Evolutionary conservation across 2,888 invertebrate genomes (phyloP), one percentile per base, ranked within the genome.

Genomic region (Phorcus lineatus): DNA sequence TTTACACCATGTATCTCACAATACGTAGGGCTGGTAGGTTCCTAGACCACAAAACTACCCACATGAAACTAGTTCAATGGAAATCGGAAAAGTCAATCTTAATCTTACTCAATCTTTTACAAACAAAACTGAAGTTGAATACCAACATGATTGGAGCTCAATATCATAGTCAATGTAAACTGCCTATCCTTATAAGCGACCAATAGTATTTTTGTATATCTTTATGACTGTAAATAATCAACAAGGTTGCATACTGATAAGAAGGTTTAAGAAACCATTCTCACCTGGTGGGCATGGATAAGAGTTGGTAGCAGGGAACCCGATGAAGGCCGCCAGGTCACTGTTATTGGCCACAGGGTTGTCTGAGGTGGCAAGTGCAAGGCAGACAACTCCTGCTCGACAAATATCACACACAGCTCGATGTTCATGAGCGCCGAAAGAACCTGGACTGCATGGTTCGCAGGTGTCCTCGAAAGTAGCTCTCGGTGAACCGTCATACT

Each of bases 361-460:
- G 79, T 92, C 92, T 1, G 91, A 89, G 1, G 90, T 91, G 1
- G 92, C 90, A 36, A 79, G 80, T 13, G 83, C 86, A 62, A 88
- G 83, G 81, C 92, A 92, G 62, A 92, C 92, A 57, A 92, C 91
- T 22, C 92, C 92, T 7, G 92, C 90, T n/a, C 90, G 85, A 83
- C 92, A 92, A 6, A 89, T 86, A 16, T 81, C 70, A 86, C 92
- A 92, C 11, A 85, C 85, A 16, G 85, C 83, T 4, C 92, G 87
- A 77, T 90, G 85, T 16, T 87, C 82, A 22, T 91, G 85, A 31
- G 89, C 89, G 22, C 92, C 92, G 84, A 89, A 92, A 36, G 86
- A 88, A 24, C 92, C 92, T 0, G 91, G 89, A 22, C 83, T 84
- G 80, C 92, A 92, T 0, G 91, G 90, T 52, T 91, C 89, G 82